Evolutionary conservation across 2,888 invertebrate genomes (phyloP), one percentile per base, ranked within the genome.

Genomic region (Tanaodytes sp.): DNA sequence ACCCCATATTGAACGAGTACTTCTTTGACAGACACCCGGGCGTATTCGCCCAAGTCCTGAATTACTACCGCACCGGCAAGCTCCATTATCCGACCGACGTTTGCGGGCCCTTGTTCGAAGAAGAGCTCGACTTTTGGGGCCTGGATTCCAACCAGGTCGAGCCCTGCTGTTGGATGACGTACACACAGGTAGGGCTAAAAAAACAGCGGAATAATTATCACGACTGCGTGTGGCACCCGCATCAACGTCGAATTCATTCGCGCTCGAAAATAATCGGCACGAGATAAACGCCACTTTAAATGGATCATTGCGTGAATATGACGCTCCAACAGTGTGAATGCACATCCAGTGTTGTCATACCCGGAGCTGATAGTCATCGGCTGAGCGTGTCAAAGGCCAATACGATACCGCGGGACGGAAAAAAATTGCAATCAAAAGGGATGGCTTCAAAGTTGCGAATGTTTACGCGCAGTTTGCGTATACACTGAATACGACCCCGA

Each of bases 131-230:
- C 87, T 99, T 97, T 86, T 98, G 98, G 98, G 98, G 98, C 11
- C 89, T 99, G 76, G 98, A 99, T 85, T 95, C 98, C 31, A 99
- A 99, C 88, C 98, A 99, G 94, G 96, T 96, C 89, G 94, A 98
- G 85, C 98, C 98, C 3, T 99, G 98, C 86, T 99, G 99, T 86
- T 99, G 99, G 98, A 98, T 98, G 98, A 99, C 98, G 6, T 99
- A 99, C 80, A 94, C 95, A 66, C 91, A 93, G 93, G 95, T 95
- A 84, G 80, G 40, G 23, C 52, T 57, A 43, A 45, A 27, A 31
- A 6, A 39, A n/a, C n/a, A n/a, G n/a, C n/a, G n/a, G n/a, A n/a
- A n/a, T n/a, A n/a, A n/a, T n/a, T n/a, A n/a, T n/a, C n/a, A n/a
- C n/a, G n/a, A n/a, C n/a, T n/a, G n/a, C n/a, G n/a, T n/a, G n/a